Evolutionary conservation across 2,113 vertebrate genomes (phyloP).

Genomic region (Cercopithecus mona): DNA sequence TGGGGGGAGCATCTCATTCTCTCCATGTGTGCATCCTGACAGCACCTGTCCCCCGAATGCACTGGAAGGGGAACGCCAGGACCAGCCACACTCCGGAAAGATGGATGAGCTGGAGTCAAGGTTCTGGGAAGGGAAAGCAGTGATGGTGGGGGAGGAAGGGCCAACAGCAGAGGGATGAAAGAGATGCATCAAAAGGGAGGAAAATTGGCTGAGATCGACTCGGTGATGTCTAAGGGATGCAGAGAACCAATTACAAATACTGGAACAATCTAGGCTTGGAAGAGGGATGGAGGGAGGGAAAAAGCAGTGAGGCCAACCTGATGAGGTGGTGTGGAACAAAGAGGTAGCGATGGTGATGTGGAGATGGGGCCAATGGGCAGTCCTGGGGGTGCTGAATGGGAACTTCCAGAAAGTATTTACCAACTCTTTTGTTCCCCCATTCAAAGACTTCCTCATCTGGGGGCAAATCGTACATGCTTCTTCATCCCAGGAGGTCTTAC

Average conservation of each 20-base stretch:
- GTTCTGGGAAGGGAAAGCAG: background rate
- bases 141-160: background rate
- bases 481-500: background rate
- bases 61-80: background rate
- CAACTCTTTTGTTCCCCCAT: background rate
- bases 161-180: background rate
- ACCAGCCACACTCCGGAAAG: background rate
- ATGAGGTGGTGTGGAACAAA: background rate
- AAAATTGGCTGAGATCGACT: background rate
- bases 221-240: background rate
- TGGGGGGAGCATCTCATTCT: constrained; percentile 24
- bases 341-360: too few relatives aligned
- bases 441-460: background rate
- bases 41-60: constrained; percentile 72
- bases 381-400: background rate
- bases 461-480: background rate
- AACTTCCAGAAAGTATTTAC: background rate
- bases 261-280: background rate
- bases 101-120: constrained; percentile 24
- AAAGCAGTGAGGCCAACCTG: background rate
- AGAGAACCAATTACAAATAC: background rate
- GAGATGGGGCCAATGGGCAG: background rate
- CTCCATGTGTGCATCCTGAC: constrained; percentile 38
- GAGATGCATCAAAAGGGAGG: background rate
- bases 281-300: background rate